Evolutionary conservation across 1,140 invertebrate species (phyloP).

Genomic region (Drosophila subobscura): DNA sequence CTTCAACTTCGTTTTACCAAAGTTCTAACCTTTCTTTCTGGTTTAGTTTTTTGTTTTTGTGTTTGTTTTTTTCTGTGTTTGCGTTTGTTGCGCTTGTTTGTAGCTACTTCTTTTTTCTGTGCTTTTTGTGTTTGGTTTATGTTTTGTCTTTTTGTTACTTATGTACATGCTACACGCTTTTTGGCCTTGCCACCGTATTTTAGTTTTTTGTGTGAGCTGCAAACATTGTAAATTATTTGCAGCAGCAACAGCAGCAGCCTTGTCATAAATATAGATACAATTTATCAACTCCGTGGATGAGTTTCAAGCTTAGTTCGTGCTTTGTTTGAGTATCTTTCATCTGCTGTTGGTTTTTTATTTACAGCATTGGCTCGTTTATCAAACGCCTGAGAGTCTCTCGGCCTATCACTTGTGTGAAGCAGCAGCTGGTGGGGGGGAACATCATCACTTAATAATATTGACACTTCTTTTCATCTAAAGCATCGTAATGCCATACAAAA

Average conservation of each 20-base stretch:
- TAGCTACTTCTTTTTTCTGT: slow-evolving; percentile 37
- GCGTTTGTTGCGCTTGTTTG: slow-evolving; percentile 35
- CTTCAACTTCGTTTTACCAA: too few relatives aligned
- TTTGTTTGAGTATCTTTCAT: slow-evolving; percentile 44
- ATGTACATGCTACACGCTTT: slow-evolving; percentile 59
- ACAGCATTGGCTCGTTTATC: slow-evolving; percentile 66
- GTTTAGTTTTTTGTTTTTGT: slow-evolving; percentile 19
- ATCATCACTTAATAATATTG: slow-evolving; percentile 82
- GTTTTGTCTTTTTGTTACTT: slow-evolving; percentile 33
- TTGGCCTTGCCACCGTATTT: slow-evolving; percentile 56
- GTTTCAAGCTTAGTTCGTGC: slow-evolving; percentile 36
- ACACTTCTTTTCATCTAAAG: slow-evolving; percentile 56
- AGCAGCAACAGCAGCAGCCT: slow-evolving; percentile 47
- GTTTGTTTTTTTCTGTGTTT: slow-evolving; percentile 26
- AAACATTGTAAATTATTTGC: slow-evolving; percentile 71
- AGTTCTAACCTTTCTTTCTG: slow-evolving; percentile 1
- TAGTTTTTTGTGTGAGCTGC: slow-evolving; percentile 53
- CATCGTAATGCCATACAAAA: slow-evolving; percentile 3
- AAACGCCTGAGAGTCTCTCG: slow-evolving; percentile 49
- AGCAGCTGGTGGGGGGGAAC: slow-evolving; percentile 11
- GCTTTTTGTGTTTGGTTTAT: slow-evolving; percentile 34
- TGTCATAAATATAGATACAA: slow-evolving; percentile 72
- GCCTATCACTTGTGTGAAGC: too few relatives aligned
- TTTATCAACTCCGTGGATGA: slow-evolving; percentile 74
- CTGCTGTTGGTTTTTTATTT: slow-evolving; percentile 43